These are phyloP conservation scores for Teinopalpus imperialis DNA, from an alignment of 2,888 invertebrate species.

Conservation along the genomic window DNA sequence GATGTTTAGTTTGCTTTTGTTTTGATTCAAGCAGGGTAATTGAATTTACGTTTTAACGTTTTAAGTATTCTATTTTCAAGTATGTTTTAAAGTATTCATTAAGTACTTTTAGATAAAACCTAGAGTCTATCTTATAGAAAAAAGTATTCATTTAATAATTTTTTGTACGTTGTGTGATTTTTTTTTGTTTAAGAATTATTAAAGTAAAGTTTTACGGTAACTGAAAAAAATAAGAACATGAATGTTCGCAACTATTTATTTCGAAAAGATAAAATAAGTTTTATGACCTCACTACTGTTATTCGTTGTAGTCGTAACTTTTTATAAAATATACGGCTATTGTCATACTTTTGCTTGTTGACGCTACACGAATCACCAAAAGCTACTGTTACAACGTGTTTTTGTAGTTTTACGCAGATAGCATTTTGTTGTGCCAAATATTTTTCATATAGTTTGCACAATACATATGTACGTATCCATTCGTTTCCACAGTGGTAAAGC, in stretches of 20 bases:
- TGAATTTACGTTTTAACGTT: no score
- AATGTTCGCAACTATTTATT: slow-evolving; percentile 20
- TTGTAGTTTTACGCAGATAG: slow-evolving; percentile 5
- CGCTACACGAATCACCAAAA: slow-evolving; percentile 38
- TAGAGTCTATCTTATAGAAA: no score
- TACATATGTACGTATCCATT: no score
- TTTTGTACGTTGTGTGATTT: no score
- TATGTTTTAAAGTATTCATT: no score
- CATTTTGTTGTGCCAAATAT: not conserved
- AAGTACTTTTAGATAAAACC: no score
- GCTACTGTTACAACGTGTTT: slow-evolving; percentile 10
- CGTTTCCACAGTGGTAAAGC: no score
- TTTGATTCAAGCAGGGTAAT: slow-evolving; percentile 17
- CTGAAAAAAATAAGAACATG: slow-evolving; percentile 20
- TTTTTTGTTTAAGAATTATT: slow-evolving; percentile 27
- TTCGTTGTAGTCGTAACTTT: slow-evolving; percentile 42
- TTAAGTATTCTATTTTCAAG: no score
- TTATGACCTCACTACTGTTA: slow-evolving; percentile 31
- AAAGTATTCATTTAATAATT: no score
- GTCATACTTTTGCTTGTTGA: slow-evolving; percentile 51
- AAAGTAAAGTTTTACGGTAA: slow-evolving; percentile 1
- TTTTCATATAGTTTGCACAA: no score
- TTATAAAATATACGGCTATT: slow-evolving; percentile 49
- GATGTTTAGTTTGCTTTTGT: slow-evolving; percentile 40
- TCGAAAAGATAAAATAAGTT: slow-evolving; percentile 24